These are phyloP conservation scores for Spicauda simplicius DNA, from an alignment of 2,888 invertebrate genomes.

Conservation along the genomic window DNA sequence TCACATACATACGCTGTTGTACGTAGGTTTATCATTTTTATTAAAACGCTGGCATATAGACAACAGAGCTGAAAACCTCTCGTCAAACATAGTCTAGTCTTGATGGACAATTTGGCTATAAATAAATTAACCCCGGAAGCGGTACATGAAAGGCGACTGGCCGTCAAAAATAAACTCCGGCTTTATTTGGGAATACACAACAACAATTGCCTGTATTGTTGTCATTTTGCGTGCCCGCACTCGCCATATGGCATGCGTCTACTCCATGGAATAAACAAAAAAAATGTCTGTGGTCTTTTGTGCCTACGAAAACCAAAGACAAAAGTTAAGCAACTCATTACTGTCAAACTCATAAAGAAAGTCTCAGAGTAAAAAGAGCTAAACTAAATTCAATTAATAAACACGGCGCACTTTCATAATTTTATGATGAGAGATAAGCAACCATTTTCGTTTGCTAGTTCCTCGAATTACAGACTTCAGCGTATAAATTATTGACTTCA, in stretches of 20 bases:
- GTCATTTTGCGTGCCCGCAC: constrained; percentile 76
- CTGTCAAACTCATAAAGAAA: no score
- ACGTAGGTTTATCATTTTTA: no score
- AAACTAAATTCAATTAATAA: no score
- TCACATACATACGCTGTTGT: no score
- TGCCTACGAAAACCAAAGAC: background rate
- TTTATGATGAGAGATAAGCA: no score
- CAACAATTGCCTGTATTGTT: constrained; percentile 76
- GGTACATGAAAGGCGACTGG: constrained; percentile 24
- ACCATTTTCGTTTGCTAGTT: no score
- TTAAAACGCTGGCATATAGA: background rate
- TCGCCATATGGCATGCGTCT: constrained; percentile 77
- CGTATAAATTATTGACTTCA: no score
- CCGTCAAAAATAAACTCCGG: constrained; percentile 19
- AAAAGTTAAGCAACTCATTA: background rate
- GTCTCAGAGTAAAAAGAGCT: no score
- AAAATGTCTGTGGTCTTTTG: constrained; percentile 4
- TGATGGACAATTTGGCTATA: constrained; percentile 34
- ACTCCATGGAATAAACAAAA: constrained; percentile 62
- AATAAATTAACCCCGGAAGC: constrained; percentile 36
- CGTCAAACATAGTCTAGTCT: constrained; percentile 34
- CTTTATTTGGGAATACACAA: constrained; percentile 56
- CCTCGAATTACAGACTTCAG: no score
- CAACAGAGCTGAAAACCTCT: constrained; percentile 9
- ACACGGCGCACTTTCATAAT: no score